These are phyloP conservation scores for Hemibagrus wyckioides DNA, from an alignment of 2,113 vertebrate species.

Conservation along the genomic window DNA sequence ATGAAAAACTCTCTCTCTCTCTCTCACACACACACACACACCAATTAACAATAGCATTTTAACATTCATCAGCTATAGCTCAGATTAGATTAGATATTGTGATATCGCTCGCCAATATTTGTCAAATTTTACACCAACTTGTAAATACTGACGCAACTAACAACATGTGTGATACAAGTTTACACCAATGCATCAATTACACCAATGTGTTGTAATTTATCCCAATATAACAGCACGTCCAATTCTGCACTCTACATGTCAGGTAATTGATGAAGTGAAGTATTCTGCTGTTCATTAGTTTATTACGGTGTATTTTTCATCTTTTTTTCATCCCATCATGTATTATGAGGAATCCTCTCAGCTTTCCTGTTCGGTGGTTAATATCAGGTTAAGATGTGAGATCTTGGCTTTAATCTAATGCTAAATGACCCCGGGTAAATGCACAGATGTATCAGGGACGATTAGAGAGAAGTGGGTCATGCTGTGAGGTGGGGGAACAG, in stretches of 20 bases:
- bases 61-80: background rate
- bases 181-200: too few relatives aligned
- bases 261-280: background rate
- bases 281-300: background rate
- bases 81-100: background rate
- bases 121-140: too few relatives aligned
- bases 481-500: conserved; percentile 32
- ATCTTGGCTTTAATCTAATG: conserved; percentile 70
- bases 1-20: background rate
- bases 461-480: conserved; percentile 75
- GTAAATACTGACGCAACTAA: too few relatives aligned
- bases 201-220: background rate
- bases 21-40: background rate
- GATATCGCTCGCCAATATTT: background rate
- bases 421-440: conserved; percentile 70
- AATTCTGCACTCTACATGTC: background rate
- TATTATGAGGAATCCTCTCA: conserved; percentile 30
- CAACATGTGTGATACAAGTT: background rate
- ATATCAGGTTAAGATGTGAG: conserved; percentile 61
- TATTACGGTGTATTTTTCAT: background rate
- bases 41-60: background rate
- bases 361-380: conserved; percentile 39
- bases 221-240: background rate
- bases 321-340: background rate
- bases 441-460: conserved; percentile 69